Evolutionary conservation across 2,797 vertebrate species (phyloP).

Genomic region (Gallinago stenura): DNA sequence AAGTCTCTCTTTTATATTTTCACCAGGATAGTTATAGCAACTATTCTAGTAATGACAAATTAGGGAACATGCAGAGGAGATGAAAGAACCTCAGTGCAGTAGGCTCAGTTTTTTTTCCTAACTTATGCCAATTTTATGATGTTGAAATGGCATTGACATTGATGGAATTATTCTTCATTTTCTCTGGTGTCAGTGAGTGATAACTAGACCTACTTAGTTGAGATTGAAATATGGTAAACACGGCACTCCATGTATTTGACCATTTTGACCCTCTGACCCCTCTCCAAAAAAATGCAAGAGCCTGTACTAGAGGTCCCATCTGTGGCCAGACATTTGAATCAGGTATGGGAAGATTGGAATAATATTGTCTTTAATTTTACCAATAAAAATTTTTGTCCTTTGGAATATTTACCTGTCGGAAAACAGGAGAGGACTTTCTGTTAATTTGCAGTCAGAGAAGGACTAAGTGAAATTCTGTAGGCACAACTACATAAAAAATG

Average conservation of each 20-base stretch:
- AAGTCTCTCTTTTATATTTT: slow-evolving; percentile 77
- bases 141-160: slow-evolving; percentile 50
- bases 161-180: slow-evolving; percentile 33
- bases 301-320: not conserved
- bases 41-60: slow-evolving; percentile 77
- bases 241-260: not conserved
- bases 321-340: not conserved
- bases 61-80: slow-evolving; percentile 72
- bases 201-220: not conserved
- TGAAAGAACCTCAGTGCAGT: slow-evolving; percentile 64
- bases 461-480: not conserved
- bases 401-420: not conserved
- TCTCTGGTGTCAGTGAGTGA: not conserved
- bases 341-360: not conserved
- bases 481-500: not conserved
- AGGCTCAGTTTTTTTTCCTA: slow-evolving; percentile 32
- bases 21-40: slow-evolving; percentile 77
- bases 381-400: not conserved
- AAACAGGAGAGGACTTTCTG: not conserved
- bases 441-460: not conserved
- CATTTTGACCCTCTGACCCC: not conserved
- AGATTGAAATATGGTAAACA: slow-evolving; percentile 18
- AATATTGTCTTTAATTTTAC: not conserved
- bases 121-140: slow-evolving; percentile 55
- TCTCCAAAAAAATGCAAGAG: not conserved